A percentile compares a stretch with the other conserved stretches of the same genome.
Evolutionary conservation across 2,888 invertebrate species (phyloP).

Genomic region (Drosophila tripunctata): DNA sequence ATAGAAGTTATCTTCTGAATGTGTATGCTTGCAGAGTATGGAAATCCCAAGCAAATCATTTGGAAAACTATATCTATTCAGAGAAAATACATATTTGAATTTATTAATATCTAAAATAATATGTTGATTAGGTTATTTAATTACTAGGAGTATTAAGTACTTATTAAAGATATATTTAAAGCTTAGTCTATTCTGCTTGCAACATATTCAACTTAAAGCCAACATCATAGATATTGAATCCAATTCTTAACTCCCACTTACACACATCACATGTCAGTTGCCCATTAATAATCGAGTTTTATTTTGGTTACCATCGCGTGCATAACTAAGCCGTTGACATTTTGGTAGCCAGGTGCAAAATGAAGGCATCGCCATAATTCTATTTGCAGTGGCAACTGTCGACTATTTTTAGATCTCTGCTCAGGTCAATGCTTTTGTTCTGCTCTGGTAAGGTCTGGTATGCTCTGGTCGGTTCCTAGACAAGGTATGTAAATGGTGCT

Average conservation of each 20-base stretch:
- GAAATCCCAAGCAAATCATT: too few relatives aligned
- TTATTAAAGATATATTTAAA: background rate
- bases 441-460: too few relatives aligned
- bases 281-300: slow-evolving; percentile 46
- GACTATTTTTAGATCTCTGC: slow-evolving; percentile 44
- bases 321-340: slow-evolving; percentile 53
- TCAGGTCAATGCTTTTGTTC: slow-evolving; percentile 78
- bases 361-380: slow-evolving; percentile 19
- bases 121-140: too few relatives aligned
- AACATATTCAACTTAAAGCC: background rate
- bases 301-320: slow-evolving; percentile 54
- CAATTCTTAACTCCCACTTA: background rate
- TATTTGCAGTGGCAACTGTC: slow-evolving; percentile 27
- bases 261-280: slow-evolving; percentile 31
- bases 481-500: slow-evolving; percentile 5
- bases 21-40: too few relatives aligned
- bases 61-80: too few relatives aligned
- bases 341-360: slow-evolving; percentile 41
- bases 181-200: background rate
- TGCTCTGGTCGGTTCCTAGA: too few relatives aligned
- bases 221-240: background rate
- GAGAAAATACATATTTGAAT: too few relatives aligned
- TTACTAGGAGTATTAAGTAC: too few relatives aligned
- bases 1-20: too few relatives aligned
- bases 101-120: too few relatives aligned